These are phyloP conservation scores for Phaedon cochleariae DNA, from an alignment of 2,888 invertebrate genomes.

Conservation along the genomic window DNA sequence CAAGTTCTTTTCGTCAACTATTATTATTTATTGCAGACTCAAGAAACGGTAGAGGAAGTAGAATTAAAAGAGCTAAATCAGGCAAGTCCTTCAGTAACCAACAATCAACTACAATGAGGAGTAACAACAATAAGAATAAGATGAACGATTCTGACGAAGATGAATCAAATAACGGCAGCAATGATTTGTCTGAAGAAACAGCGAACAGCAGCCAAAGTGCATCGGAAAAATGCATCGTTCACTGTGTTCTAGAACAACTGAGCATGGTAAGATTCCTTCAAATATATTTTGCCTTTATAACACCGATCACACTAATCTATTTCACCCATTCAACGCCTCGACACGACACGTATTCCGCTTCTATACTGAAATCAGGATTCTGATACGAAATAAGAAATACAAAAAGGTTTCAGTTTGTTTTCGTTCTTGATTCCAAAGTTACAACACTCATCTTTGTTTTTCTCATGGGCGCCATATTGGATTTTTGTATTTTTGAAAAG, in stretches of 20 bases:
- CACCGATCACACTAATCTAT: too few relatives aligned
- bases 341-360: too few relatives aligned
- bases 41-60: slow-evolving; percentile 1
- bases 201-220: slow-evolving; percentile 16
- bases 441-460: too few relatives aligned
- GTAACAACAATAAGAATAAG: background rate
- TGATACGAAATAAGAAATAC: too few relatives aligned
- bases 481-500: too few relatives aligned
- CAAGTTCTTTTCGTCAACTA: too few relatives aligned
- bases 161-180: background rate
- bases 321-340: too few relatives aligned
- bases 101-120: background rate
- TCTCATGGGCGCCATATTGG: too few relatives aligned
- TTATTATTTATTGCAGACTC: background rate
- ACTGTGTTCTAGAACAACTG: slow-evolving; percentile 75
- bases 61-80: slow-evolving; percentile 5
- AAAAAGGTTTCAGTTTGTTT: too few relatives aligned
- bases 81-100: background rate
- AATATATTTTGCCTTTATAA: too few relatives aligned
- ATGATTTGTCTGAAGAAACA: slow-evolving; percentile 14
- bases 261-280: slow-evolving; percentile 69
- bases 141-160: background rate
- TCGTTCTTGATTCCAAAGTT: too few relatives aligned
- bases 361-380: too few relatives aligned
- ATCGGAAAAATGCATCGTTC: slow-evolving; percentile 66